phyloP scores from a whole-genome alignment of 23 tunicate species.

The Trididemnum clinides region DNA sequence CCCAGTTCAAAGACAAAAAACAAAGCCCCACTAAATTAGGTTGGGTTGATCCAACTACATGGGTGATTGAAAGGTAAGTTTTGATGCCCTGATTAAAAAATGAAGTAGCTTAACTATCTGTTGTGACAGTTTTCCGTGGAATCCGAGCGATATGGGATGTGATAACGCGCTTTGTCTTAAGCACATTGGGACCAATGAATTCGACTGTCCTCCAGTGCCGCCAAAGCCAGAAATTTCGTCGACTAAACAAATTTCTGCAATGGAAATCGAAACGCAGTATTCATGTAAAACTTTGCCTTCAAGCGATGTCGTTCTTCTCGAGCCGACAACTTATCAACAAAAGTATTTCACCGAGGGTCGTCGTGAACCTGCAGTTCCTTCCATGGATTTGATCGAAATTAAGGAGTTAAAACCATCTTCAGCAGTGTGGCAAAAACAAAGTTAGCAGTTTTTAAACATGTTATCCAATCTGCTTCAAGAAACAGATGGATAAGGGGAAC shows the following conservation, averaged over 20 bases:
- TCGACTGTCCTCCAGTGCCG: conserved; percentile 43
- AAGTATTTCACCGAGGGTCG: neutral
- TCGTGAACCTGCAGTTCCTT: neutral
- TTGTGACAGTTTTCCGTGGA: conserved; percentile 83
- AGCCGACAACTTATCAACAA: neutral
- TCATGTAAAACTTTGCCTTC: too few relatives aligned
- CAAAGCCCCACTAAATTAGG: neutral
- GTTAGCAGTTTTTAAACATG: too few relatives aligned
- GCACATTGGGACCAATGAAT: conserved; percentile 37
- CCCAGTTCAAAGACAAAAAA: neutral
- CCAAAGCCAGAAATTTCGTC: conserved; percentile 8
- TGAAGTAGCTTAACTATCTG: neutral
- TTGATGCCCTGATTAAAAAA: too few relatives aligned
- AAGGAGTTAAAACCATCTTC: neutral
- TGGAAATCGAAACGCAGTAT: too few relatives aligned
- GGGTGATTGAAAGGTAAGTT: conserved; percentile 79
- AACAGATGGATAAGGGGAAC: too few relatives aligned
- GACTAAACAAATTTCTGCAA: too few relatives aligned
- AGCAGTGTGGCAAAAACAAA: conserved; percentile 51
- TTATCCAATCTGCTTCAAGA: too few relatives aligned
- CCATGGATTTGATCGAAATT: conserved; percentile 18
- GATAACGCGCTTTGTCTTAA: conserved; percentile 53
- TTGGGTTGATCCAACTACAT: conserved; percentile 79
- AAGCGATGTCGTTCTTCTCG: too few relatives aligned
- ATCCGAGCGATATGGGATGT: conserved; percentile 73